Percentiles rank a stretch among this genome's conserved stretches.
These are phyloP conservation scores for Meta bourneti DNA, from an alignment of 2,888 invertebrate species.

Conservation along the genomic window DNA sequence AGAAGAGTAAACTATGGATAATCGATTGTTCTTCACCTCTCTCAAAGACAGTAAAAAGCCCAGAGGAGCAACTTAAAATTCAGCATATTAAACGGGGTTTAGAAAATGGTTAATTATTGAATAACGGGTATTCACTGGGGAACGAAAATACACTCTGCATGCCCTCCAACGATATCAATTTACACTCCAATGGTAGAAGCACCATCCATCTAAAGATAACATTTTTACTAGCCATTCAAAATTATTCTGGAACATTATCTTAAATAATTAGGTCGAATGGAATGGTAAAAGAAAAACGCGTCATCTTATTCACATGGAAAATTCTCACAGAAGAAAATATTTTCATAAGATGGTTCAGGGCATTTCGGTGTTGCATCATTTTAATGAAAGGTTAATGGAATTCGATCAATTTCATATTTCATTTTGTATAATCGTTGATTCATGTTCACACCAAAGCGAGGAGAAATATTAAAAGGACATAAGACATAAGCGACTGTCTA, in stretches of 20 bases:
- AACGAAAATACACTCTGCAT: neutral
- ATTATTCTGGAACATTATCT: neutral
- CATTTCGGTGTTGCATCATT: neutral
- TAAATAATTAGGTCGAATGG: neutral
- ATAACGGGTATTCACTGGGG: neutral
- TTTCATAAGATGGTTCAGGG: neutral
- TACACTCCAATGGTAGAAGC: neutral
- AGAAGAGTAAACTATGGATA: neutral
- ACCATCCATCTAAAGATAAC: neutral
- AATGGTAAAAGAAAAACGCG: neutral
- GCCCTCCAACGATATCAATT: neutral
- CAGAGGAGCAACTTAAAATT: neutral
- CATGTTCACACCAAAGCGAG: too few relatives aligned
- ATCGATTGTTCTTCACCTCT: neutral
- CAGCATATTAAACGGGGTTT: neutral
- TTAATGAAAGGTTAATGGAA: too few relatives aligned
- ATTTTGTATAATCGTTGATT: too few relatives aligned
- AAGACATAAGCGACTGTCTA: too few relatives aligned
- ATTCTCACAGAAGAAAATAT: neutral
- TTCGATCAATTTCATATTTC: too few relatives aligned
- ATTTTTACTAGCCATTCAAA: neutral
- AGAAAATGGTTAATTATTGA: neutral
- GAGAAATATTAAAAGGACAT: too few relatives aligned
- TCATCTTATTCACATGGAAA: neutral
- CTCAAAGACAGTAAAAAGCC: neutral